Evolutionary conservation across 2,113 vertebrate genomes (phyloP).

Genomic region (Girardinichthys multiradiatus): DNA sequence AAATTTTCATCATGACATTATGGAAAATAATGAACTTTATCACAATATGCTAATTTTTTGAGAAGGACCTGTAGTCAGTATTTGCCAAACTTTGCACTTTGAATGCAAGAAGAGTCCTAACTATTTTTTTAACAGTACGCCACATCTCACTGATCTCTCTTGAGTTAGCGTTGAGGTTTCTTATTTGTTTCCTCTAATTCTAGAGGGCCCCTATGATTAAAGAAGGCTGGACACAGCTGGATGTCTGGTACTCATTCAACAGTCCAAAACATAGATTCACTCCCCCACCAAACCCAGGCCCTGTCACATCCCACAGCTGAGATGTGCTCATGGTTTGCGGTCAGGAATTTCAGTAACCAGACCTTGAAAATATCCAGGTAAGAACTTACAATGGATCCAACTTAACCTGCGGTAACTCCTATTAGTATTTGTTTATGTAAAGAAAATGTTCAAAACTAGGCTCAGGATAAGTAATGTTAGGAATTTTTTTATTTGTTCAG

Average conservation of each 20-base stretch:
- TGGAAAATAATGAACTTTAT: too few relatives aligned
- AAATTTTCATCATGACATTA: too few relatives aligned
- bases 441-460: too few relatives aligned
- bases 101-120: neutral
- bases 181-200: slow-evolving; percentile 38
- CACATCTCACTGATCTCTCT: slow-evolving; percentile 16
- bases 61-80: too few relatives aligned
- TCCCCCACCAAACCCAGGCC: slow-evolving; percentile 20
- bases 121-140: neutral
- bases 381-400: slow-evolving; percentile 22
- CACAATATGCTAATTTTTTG: too few relatives aligned
- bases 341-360: slow-evolving; percentile 42
- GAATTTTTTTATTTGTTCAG: neutral
- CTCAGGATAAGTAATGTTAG: neutral
- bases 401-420: too few relatives aligned
- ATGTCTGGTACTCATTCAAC: slow-evolving; percentile 48
- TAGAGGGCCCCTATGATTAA: slow-evolving; percentile 37
- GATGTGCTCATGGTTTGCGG: slow-evolving; percentile 33
- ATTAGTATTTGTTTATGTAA: too few relatives aligned
- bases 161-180: slow-evolving; percentile 21
- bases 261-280: slow-evolving; percentile 35
- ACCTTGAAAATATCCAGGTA: slow-evolving; percentile 25
- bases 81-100: neutral
- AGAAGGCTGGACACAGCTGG: slow-evolving; percentile 53
- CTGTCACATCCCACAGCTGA: slow-evolving; percentile 7